Evolutionary conservation across 1,140 invertebrate species (phyloP), one percentile per base, ranked within the genome.

Genomic region (Meloidogyne exigua): DNA sequence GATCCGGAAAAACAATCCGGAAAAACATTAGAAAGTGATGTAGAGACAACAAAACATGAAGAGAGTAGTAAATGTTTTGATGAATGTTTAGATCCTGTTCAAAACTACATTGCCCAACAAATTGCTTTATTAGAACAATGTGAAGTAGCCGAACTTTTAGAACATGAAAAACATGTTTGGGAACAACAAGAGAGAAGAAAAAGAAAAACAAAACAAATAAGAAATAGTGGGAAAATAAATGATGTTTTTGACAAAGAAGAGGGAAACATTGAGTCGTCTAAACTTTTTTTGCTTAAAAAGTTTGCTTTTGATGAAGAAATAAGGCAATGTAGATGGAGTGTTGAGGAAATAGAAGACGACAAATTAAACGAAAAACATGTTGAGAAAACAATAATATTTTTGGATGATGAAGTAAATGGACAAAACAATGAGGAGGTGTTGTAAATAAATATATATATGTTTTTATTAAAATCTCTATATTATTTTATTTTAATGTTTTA

Each of bases 221-320:
- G 49, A 57, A 57, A 57, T n/a, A 57, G 18, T n/a, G 13, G 49
- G n/a, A 57, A 57, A 57, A n/a, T 57, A 5, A 57, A n/a, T n/a
- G 49, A n/a, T n/a, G 49, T 57, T 57, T 57, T 57, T n/a, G 18
- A 44, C n/a, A 18, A 57, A 57, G 18, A 57, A 57, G 49, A 57
- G 18, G 7, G 5, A 57, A 57, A 57, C 13, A 12, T 57, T n/a
- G 18, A 57, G 9, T 57, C 2, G n/a, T n/a, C 18, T 9, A 57
- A 57, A 57, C 49, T n/a, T 57, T 57, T 57, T 57, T n/a, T n/a
- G n/a, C 49, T 57, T 0, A 57, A 57, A 57, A 57, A 62, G 62
- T 70, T 62, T 25, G 68, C 68, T 18, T 73, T 79, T 68, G 39
- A 65, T 36, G 66, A 79, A 57, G 70, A 79, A 39, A 80, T 79